Base-by-base conservation (phyloP, 2,797 vertebrate genomes). In the Pangasius larnaudii region DNA sequence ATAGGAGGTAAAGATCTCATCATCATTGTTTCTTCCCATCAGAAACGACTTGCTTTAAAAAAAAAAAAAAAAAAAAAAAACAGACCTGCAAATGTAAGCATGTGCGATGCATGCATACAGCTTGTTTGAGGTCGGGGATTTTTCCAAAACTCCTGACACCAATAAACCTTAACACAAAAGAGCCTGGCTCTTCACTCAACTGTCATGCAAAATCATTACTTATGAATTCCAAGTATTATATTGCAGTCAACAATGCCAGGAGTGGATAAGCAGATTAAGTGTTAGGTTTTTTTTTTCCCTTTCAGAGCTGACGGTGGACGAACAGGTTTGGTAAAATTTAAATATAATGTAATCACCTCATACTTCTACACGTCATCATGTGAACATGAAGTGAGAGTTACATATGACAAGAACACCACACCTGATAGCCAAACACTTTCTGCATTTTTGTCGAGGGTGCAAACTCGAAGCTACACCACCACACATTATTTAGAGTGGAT, bases 111-210 rank as follows among this genome's bases (percentile, higher is more conserved):
- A 24, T 59, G 53, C 53, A 14, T 80, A 59, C 33, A 36, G 78
- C 59, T 8, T 36, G 59, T 85, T 81, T 18, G 67, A 87, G 27
- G 22, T 46, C 39, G 63, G 36, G 49, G 24, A 63, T 83, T 69
- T 72, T 71, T 71, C 84, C 75, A 87, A 85, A 82, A 51, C 53
- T 87, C 75, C 77, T 77, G 86, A 74, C 63, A 74, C 72, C 49
- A n/a, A 36, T 82, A 59, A 67, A 49, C 75, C 81, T 83, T 27
- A 58, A 72, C 10, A 49, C n/a, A 75, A 86, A 78, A 51, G 84
- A 61, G 53, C 13, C 49, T 87, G 71, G 33, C 56, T n/a, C 27
- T 61, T 42, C 49, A 56, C 24, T 56, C 46, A 53, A 85, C 61
- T 24, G 53, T 85, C 83, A 86, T 10, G 58, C 75, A 71, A 79